Conservation (phyloP, 2,797 vertebrate genomes). For the Labroides dimidiatus region DNA sequence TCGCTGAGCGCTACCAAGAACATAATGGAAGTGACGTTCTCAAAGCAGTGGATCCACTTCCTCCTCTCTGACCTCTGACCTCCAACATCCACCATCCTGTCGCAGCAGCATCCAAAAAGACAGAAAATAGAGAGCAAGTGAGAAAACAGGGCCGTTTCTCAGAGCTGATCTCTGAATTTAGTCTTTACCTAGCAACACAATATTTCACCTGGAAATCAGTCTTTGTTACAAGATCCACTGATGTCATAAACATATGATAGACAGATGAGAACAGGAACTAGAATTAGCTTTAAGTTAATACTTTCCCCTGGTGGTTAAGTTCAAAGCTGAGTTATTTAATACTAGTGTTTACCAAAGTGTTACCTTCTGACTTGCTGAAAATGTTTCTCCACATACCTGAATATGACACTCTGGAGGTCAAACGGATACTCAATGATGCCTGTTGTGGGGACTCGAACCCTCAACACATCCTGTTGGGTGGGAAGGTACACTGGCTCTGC, state of each 20-base stretch:
- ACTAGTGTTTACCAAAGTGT: no score
- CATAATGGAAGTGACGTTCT: conserved; percentile 98
- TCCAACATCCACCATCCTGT: conserved; percentile 96
- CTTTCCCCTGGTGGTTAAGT: no score
- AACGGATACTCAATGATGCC: conserved; percentile 86
- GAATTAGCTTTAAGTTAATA: no score
- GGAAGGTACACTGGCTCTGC: conserved; percentile 71
- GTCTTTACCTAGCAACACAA: no score
- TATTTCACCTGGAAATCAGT: no score
- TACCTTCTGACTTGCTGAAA: background rate
- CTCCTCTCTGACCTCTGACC: conserved; percentile 97
- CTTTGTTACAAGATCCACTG: no score
- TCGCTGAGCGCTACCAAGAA: conserved; percentile 97
- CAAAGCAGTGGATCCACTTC: conserved; percentile 99
- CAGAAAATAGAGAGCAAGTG: conserved; percentile 3
- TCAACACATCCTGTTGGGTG: conserved; percentile 72
- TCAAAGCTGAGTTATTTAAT: no score
- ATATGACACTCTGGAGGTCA: conserved; percentile 85
- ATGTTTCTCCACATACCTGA: conserved; percentile 71
- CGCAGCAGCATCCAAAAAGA: conserved; percentile 41
- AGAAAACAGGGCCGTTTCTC: no score
- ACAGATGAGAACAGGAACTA: no score
- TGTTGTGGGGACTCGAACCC: conserved; percentile 82
- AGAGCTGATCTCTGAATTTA: no score
- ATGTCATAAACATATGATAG: no score